A percentile compares a stretch with the other conserved stretches of the same genome.
These are phyloP conservation scores for Falco berigora DNA, from an alignment of 2,797 vertebrate species.

Conservation along the genomic window DNA sequence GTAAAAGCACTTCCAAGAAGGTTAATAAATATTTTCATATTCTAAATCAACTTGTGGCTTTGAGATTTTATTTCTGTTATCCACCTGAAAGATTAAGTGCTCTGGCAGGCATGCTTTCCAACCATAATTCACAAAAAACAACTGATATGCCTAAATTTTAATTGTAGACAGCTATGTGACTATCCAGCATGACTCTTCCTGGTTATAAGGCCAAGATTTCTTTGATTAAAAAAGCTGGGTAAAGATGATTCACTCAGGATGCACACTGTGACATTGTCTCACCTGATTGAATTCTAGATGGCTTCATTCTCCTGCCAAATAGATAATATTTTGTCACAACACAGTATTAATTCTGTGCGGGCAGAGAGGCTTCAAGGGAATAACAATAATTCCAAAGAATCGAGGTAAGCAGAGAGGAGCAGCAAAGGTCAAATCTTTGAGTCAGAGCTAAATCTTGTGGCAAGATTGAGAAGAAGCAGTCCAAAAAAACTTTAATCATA, in stretches of 20 bases:
- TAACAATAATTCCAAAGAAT: conserved; percentile 74
- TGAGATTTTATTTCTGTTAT: conserved; percentile 33
- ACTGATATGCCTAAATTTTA: not conserved
- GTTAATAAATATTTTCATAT: conserved; percentile 36
- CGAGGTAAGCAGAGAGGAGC: conserved; percentile 56
- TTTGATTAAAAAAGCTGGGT: conserved; percentile 60
- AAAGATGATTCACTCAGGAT: conserved; percentile 64
- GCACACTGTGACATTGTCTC: conserved; percentile 69
- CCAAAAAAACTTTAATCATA: conserved; percentile 74
- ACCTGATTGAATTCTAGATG: conserved; percentile 76
- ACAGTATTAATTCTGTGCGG: conserved; percentile 76
- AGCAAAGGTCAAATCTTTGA: conserved; percentile 74
- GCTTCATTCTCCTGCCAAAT: conserved; percentile 76
- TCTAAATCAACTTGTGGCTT: conserved; percentile 10
- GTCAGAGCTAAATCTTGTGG: conserved; percentile 68
- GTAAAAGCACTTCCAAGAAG: conserved; percentile 9
- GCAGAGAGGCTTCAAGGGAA: conserved; percentile 72
- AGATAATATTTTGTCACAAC: conserved; percentile 79
- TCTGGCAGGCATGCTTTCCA: conserved; percentile 14
- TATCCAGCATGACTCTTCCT: not conserved
- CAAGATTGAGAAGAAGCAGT: conserved; percentile 68
- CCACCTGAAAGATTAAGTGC: conserved; percentile 6
- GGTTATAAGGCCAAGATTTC: not conserved
- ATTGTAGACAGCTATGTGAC: conserved; percentile 6
- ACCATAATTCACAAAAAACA: not conserved